phyloP scores from a whole-genome alignment of 2,797 vertebrate species.

The Anisognathus igniventris region DNA sequence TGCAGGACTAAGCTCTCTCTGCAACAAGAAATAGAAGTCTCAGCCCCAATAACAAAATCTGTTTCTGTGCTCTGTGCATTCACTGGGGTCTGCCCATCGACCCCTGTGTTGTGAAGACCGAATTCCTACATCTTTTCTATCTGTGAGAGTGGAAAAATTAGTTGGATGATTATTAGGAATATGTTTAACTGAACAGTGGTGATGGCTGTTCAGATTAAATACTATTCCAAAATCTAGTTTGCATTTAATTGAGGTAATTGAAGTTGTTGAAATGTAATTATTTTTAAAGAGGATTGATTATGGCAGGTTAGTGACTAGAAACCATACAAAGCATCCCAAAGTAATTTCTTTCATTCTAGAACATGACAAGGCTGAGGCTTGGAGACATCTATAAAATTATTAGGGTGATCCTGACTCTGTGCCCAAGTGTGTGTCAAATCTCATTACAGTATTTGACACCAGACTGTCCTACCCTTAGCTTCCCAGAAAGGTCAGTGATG shows the following conservation, averaged over 20 bases:
- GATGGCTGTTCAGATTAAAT: background rate
- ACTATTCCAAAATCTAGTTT: background rate
- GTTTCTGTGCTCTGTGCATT: background rate
- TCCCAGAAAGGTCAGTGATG: background rate
- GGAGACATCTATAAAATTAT: background rate
- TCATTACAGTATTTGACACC: background rate
- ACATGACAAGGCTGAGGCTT: background rate
- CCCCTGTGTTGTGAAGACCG: background rate
- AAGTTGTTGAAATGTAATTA: background rate
- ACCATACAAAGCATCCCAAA: background rate
- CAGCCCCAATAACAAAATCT: background rate
- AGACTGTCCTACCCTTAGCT: background rate
- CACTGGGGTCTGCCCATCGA: background rate
- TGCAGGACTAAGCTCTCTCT: background rate
- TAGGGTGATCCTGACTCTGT: background rate
- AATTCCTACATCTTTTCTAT: background rate
- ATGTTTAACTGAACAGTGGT: background rate
- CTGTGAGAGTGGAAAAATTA: background rate
- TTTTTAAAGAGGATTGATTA: background rate
- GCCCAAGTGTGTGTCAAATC: background rate
- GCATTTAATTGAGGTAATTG: background rate
- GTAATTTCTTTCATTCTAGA: background rate
- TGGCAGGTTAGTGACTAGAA: background rate
- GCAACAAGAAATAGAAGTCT: background rate
- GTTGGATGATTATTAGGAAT: background rate